Evolutionary conservation across 2,888 invertebrate genomes (phyloP).

Genomic region (Parnassius glacialis): DNA sequence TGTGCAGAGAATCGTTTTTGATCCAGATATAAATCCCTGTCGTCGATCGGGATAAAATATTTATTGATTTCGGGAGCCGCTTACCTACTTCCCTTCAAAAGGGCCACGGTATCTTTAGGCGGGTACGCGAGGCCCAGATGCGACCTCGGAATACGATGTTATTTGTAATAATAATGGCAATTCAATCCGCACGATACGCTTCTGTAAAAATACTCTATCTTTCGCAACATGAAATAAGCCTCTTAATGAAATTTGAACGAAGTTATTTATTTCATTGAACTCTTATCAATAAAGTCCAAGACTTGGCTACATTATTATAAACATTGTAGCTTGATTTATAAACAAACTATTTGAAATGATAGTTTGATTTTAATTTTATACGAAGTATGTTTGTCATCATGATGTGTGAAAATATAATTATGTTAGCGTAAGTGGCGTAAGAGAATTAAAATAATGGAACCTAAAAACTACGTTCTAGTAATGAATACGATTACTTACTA

Average conservation of each 20-base stretch:
- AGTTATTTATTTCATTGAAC: neutral
- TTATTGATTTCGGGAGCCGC: constrained; percentile 23
- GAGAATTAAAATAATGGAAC: too few species aligned
- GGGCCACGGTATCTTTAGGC: constrained; percentile 14
- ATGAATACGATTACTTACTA: too few species aligned
- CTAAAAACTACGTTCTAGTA: too few species aligned
- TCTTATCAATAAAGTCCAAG: neutral
- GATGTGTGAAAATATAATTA: too few species aligned
- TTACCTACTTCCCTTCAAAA: constrained; percentile 16
- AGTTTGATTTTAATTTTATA: too few species aligned
- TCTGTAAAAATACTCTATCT: constrained; percentile 8
- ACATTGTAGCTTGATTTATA: too few species aligned
- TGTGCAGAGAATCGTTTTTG: constrained; percentile 11
- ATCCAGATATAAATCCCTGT: constrained; percentile 1
- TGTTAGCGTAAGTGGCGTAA: too few species aligned
- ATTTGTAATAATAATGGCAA: constrained; percentile 22
- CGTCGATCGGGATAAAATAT: constrained; percentile 20
- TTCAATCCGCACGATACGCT: constrained; percentile 5
- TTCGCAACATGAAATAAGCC: neutral
- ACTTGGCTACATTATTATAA: too few species aligned
- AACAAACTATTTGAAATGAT: too few species aligned
- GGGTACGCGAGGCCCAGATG: constrained; percentile 19
- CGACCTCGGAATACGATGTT: constrained; percentile 18
- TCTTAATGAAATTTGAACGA: neutral
- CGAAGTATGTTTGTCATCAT: too few species aligned